These are phyloP conservation scores for Trogon surrucura DNA, from an alignment of 2,113 vertebrate species.

Conservation along the genomic window DNA sequence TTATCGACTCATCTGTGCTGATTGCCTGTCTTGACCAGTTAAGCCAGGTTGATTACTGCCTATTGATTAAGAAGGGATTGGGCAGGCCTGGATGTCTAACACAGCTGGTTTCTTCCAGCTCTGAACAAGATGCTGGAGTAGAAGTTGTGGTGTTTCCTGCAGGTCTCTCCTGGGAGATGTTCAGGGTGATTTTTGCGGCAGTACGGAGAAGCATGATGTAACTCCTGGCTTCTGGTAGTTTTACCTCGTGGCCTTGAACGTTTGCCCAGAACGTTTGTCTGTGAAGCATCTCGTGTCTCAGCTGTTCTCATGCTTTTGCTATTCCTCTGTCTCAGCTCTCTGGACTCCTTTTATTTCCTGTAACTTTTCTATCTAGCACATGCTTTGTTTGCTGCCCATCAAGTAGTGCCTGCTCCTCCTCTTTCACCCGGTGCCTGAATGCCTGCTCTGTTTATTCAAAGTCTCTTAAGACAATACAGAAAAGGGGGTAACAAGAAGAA, in stretches of 20 bases:
- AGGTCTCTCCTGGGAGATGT: neutral
- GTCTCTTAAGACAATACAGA: neutral
- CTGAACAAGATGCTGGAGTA: neutral
- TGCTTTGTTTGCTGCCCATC: slow-evolving; percentile 1
- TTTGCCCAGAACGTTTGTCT: slow-evolving; percentile 22
- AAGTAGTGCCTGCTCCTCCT: neutral
- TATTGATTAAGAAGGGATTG: slow-evolving; percentile 2
- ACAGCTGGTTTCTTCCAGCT: neutral
- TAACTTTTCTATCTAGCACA: neutral
- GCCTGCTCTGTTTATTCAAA: slow-evolving; percentile 4
- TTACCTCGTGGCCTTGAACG: neutral
- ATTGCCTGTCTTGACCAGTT: neutral
- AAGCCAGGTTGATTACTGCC: neutral
- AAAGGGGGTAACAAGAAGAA: neutral
- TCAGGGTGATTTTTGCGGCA: neutral
- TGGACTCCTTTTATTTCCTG: neutral
- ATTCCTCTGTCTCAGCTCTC: neutral
- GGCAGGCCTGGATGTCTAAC: neutral
- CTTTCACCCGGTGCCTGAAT: slow-evolving; percentile 5
- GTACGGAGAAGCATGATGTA: neutral
- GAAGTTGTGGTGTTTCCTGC: neutral
- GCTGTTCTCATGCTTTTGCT: slow-evolving; percentile 37
- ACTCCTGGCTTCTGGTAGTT: neutral
- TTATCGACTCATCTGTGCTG: neutral
- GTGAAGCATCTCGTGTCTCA: neutral